These are phyloP conservation scores for Cyanistes caeruleus DNA, from an alignment of 2,113 vertebrate genomes.

Conservation along the genomic window DNA sequence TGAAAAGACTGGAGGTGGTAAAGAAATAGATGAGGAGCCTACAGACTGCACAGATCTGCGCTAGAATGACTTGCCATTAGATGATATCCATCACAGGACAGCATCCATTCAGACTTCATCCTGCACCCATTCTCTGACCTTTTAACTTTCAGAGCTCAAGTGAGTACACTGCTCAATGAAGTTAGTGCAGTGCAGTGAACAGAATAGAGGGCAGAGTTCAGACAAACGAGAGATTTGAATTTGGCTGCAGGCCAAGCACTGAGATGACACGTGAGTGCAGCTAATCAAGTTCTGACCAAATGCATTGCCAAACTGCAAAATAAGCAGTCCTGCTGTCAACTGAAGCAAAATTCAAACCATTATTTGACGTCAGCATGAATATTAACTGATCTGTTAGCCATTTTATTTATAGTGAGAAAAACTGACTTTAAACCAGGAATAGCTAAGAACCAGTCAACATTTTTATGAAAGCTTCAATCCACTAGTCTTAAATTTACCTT, in stretches of 20 bases:
- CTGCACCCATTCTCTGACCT: neutral
- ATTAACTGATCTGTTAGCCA: neutral
- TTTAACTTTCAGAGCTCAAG: neutral
- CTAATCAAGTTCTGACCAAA: neutral
- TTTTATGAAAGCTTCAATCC: slow-evolving; percentile 8
- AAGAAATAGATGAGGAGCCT: neutral
- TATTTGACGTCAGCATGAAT: neutral
- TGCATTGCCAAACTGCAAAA: neutral
- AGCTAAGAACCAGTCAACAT: neutral
- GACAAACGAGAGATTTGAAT: fast-evolving
- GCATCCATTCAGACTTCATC: neutral
- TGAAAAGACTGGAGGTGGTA: neutral
- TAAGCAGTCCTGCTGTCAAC: neutral
- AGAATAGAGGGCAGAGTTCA: neutral
- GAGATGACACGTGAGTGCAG: neutral
- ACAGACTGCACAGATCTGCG: neutral
- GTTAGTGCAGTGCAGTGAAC: neutral
- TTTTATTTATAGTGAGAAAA: neutral
- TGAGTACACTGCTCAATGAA: neutral
- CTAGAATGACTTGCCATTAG: neutral
- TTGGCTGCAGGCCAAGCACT: neutral
- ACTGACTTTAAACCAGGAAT: neutral
- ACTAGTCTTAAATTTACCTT: slow-evolving; percentile 23
- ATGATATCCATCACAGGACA: neutral
- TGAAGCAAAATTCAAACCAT: neutral